Evolutionary conservation across 2,888 invertebrate genomes (phyloP), one percentile per base, ranked within the genome.

Genomic region (Meteorus colon): DNA sequence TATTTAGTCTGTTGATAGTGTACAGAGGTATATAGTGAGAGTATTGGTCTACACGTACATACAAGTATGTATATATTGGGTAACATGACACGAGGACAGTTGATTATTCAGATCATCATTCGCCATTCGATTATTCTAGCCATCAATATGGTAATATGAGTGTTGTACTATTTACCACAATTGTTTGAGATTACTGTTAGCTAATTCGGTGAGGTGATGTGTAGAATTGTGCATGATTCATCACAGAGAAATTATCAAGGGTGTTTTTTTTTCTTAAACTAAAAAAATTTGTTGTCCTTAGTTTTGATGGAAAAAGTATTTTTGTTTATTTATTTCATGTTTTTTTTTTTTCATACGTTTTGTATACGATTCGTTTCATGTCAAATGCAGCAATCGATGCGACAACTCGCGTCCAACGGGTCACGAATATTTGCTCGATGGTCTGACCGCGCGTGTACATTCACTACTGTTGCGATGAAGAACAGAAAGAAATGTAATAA

Each of bases 311-410:
- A 41, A 12, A 41, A 41, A 34, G 34, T 34, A 34, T 34, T 34
- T 41, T 41, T 34, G 5, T 34, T 34, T 34, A n/a, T 34, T 34
- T 34, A 4, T 34, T 34, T 34, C 2, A 34, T 34, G 24, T 24
- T 41, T 41, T 2, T 41, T 41, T 12, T 41, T 41, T 0, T 2
- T 41, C 48, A 41, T 41, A 41, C 12, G 12, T 41, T 41, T 8
- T 41, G 8, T 12, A 41, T 41, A 41, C 12, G 4, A 48, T 48
- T 48, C n/a, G 16, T 48, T 48, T 48, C n/a, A n/a, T 48, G 48
- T 16, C 48, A n/a, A 48, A 48, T 48, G 19, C 55, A 55, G 19
- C 19, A 55, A 55, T 55, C 55, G 55, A 55, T 55, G 48, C n/a
- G 48, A 48, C 48, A 48, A 4, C 48, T 48, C 48, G 5, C 55